A percentile compares a stretch with the other conserved stretches of the same genome.
Conservation (phyloP, 1,140 invertebrate species). For the Phthorimaea operculella region DNA sequence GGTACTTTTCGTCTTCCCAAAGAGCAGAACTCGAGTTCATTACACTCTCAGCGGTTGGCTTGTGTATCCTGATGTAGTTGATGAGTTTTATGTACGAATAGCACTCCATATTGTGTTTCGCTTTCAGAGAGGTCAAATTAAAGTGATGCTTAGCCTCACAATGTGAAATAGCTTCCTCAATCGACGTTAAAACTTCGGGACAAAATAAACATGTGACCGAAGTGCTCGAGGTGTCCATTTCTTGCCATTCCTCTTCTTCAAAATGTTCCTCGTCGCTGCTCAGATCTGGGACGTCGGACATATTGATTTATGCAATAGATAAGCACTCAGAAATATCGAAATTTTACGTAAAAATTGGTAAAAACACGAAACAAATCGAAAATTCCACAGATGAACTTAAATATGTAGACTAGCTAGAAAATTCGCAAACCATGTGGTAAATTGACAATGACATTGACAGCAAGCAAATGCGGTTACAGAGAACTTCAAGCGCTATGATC, state of each 20-base stretch:
- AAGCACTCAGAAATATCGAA: neutral
- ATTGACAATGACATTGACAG: neutral
- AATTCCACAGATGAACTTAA: too few species aligned
- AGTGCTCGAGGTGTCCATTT: conserved; percentile 55
- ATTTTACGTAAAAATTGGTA: neutral
- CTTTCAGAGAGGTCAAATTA: conserved; percentile 75
- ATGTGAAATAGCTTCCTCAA: conserved; percentile 70
- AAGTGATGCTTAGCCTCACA: conserved; percentile 75
- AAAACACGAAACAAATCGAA: neutral
- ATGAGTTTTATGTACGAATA: conserved; percentile 90
- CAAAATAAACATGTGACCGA: conserved; percentile 71
- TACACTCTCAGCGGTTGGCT: conserved; percentile 69
- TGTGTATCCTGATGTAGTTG: conserved; percentile 82
- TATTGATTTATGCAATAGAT: conserved; percentile 17
- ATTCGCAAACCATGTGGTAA: conserved; percentile 4
- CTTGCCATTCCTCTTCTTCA: conserved; percentile 65
- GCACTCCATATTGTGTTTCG: conserved; percentile 80
- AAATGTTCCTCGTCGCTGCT: conserved; percentile 59
- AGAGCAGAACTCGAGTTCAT: conserved; percentile 61
- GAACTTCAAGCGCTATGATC: too few species aligned
- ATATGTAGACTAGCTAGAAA: too few species aligned
- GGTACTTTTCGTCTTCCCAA: conserved; percentile 83
- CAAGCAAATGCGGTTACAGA: neutral
- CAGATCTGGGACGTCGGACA: conserved; percentile 62
- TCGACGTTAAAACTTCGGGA: conserved; percentile 54